A percentile compares a stretch with the other conserved stretches of the same genome.
Conservation (phyloP, 2,888 invertebrate genomes). For the Microctonus aethiopoides region DNA sequence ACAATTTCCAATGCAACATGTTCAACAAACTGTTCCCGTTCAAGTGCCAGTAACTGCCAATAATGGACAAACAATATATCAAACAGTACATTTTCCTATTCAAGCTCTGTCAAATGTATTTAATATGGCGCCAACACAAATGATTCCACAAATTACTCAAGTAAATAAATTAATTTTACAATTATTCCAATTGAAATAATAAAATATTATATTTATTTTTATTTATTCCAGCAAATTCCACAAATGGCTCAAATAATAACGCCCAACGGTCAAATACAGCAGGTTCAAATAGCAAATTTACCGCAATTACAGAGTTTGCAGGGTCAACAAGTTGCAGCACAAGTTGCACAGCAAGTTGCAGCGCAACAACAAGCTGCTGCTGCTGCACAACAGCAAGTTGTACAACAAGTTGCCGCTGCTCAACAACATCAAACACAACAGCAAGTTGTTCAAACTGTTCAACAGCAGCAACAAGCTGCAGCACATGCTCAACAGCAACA, state of each 20-base stretch:
- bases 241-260: conserved; percentile 87
- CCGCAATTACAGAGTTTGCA: conserved; percentile 66
- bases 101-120: conserved; percentile 78
- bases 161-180: conserved; percentile 58
- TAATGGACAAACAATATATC: conserved; percentile 94
- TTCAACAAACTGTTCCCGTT: conserved; percentile 84
- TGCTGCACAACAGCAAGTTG: conserved; percentile 47
- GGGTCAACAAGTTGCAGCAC: conserved; percentile 61
- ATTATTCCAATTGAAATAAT: not conserved
- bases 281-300: conserved; percentile 84
- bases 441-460: conserved; percentile 48
- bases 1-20: conserved; percentile 76
- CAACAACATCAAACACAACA: conserved; percentile 53
- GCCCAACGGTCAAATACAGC: conserved; percentile 89
- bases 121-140: conserved; percentile 76
- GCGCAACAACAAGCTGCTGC: conserved; percentile 48
- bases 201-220: not conserved
- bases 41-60: conserved; percentile 87
- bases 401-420: conserved; percentile 56
- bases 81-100: conserved; percentile 93
- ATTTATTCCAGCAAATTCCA: conserved; percentile 71
- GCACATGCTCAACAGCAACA: conserved; percentile 57
- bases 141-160: conserved; percentile 86
- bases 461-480: conserved; percentile 61
- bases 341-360: conserved; percentile 51